phyloP scores from a whole-genome alignment of 2,888 invertebrate genomes.

The Xestobium rufovillosum region DNA sequence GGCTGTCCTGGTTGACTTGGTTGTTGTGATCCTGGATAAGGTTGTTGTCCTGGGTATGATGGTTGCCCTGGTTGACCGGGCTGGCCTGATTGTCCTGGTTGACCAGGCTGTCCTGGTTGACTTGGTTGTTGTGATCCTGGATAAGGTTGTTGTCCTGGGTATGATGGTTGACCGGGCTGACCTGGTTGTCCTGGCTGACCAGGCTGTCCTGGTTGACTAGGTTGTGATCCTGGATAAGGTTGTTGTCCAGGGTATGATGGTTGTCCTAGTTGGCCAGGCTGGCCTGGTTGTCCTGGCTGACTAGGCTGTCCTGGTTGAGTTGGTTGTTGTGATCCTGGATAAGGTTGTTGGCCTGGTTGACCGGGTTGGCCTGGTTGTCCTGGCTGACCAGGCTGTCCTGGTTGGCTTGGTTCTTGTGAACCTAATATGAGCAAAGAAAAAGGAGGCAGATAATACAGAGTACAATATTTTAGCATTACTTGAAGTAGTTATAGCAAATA shows the following conservation, averaged over 20 bases:
- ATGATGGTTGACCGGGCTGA: conserved; percentile 13
- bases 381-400: conserved; percentile 13
- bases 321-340: conserved; percentile 7
- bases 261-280: conserved; percentile 3
- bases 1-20: conserved; percentile 44
- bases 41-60: conserved; percentile 42
- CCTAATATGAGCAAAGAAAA: no score
- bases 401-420: conserved; percentile 15
- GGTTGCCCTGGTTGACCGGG: conserved; percentile 48
- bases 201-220: conserved; percentile 13
- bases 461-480: no score
- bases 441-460: no score
- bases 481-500: no score
- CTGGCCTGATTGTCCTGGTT: conserved; percentile 2
- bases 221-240: conserved; percentile 11
- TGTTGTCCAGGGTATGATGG: conserved; percentile 9
- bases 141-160: conserved; percentile 17
- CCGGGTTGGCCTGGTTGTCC: no score
- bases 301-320: conserved; percentile 16
- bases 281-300: conserved; percentile 11
- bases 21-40: neutral
- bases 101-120: neutral
- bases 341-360: neutral
- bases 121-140: conserved; percentile 11
- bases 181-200: conserved; percentile 14